These are phyloP conservation scores for Stenolophus ochropezus DNA, from an alignment of 2,888 invertebrate species.

Conservation along the genomic window DNA sequence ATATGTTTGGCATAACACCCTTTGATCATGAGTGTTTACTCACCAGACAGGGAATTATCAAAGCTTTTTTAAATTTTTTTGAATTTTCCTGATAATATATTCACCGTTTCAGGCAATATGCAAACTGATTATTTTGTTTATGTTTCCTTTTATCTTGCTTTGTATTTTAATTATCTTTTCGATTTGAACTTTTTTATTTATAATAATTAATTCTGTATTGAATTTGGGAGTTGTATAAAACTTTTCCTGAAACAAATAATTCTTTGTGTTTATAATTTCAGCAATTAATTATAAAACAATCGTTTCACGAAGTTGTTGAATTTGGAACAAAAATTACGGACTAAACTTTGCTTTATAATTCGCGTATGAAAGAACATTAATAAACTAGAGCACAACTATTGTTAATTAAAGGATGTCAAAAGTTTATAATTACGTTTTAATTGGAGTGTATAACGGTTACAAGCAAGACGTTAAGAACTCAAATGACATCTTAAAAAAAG, in stretches of 20 bases:
- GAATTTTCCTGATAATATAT: slow-evolving; percentile 5
- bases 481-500: slow-evolving; percentile 11
- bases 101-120: background rate
- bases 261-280: background rate
- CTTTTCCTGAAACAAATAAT: background rate
- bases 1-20: slow-evolving; percentile 27
- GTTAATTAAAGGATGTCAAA: slow-evolving; percentile 21
- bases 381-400: background rate
- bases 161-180: background rate
- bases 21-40: slow-evolving; percentile 27
- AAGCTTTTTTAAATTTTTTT: slow-evolving; percentile 14
- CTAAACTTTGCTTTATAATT: slow-evolving; percentile 1
- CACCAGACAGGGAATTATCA: slow-evolving; percentile 10
- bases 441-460: background rate
- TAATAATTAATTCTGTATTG: background rate
- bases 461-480: background rate
- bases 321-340: background rate
- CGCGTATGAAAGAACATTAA: slow-evolving; percentile 14
- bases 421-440: slow-evolving; percentile 27
- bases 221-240: background rate
- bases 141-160: background rate
- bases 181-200: background rate
- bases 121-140: background rate
- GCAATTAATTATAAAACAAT: background rate
- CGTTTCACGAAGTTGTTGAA: background rate